Base-by-base conservation (phyloP, 2,113 vertebrate species). In the Anhinga rufa region DNA sequence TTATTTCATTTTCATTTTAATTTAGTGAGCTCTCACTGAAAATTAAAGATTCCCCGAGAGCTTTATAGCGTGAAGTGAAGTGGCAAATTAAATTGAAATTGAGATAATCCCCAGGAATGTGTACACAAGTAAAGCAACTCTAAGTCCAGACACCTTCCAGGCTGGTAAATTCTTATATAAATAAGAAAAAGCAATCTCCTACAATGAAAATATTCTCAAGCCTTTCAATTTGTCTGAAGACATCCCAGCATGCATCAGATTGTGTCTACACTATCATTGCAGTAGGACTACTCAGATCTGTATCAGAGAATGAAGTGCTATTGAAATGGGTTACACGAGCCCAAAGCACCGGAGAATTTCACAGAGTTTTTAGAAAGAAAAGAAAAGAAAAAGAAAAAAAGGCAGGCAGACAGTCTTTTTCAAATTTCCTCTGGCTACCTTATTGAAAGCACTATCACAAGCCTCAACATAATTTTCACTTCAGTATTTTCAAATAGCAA, bases 1-100 rank as follows among this genome's bases (percentile, higher is more conserved):
- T 79, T 89, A 88, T 64, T 90, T 86, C 20, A 82, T 95, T 96
- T 95, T 96, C n/a, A 76, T 95, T 96, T 96, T 95, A 40, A 96
- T 95, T 91, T 70, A 87, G 85, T 58, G 58, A 88, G 85, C 81
- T 91, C 52, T 94, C 72, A 55, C 64, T 81, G 80, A 89, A 92
- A 97, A 90, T 86, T 77, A 90, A 89, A 61, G 75, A 94, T 78
- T 95, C 78, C 54, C 66, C 21, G 15, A 62, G 88, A 95, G 87
- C 86, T 97, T 95, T 92, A 78, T 38, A 92, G 68, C 52, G 61
- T 80, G 85, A 93, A 93, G 88, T 84, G 64, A 77, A 93, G 88
- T 84, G 64, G 77, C 79, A 97, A 96, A 89, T 95, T 92, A 93
- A 95, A 96, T 76, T 94, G 91, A 95, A 97, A 90, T 90, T 32